phyloP scores from a whole-genome alignment of 2,888 invertebrate genomes.

The Parasteatoda lunata region DNA sequence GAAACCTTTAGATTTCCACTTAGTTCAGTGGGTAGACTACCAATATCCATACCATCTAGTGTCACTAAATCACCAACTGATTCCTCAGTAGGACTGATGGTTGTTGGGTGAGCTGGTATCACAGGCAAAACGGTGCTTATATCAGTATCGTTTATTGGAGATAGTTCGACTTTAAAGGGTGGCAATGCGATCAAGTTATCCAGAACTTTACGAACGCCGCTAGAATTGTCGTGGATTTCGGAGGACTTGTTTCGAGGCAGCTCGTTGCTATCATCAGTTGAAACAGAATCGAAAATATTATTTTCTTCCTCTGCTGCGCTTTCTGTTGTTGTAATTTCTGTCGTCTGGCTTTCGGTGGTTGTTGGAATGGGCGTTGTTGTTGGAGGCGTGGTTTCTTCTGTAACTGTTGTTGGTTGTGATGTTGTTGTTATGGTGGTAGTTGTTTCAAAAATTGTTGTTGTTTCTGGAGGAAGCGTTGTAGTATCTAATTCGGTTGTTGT shows the following conservation, averaged over 20 bases:
- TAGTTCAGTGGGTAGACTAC: constrained; percentile 40
- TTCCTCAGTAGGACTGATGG: background rate
- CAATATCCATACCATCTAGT: constrained; percentile 4
- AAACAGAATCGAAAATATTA: constrained; percentile 8
- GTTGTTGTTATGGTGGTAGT: background rate
- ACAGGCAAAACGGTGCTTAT: constrained; percentile 54
- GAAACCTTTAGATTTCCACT: constrained; percentile 69
- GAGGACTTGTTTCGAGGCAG: constrained; percentile 23
- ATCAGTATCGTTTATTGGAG: constrained; percentile 8
- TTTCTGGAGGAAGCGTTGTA: background rate
- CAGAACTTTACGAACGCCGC: constrained; percentile 56
- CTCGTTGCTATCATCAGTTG: background rate
- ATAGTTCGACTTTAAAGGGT: constrained; percentile 43
- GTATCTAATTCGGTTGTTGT: constrained; percentile 4
- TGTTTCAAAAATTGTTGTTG: constrained; percentile 2
- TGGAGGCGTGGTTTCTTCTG: background rate
- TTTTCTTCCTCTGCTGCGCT: background rate
- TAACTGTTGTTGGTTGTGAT: background rate
- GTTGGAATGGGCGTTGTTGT: constrained; percentile 4
- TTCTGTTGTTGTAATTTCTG: background rate
- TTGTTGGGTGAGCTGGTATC: constrained; percentile 19
- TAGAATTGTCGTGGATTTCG: constrained; percentile 63
- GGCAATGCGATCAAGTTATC: constrained; percentile 34
- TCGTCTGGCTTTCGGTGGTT: background rate
- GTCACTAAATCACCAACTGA: constrained; percentile 17